Evolutionary conservation across 1,140 invertebrate genomes (phyloP), one percentile per base, ranked within the genome.

Genomic region (Drosophila grimshawi): DNA sequence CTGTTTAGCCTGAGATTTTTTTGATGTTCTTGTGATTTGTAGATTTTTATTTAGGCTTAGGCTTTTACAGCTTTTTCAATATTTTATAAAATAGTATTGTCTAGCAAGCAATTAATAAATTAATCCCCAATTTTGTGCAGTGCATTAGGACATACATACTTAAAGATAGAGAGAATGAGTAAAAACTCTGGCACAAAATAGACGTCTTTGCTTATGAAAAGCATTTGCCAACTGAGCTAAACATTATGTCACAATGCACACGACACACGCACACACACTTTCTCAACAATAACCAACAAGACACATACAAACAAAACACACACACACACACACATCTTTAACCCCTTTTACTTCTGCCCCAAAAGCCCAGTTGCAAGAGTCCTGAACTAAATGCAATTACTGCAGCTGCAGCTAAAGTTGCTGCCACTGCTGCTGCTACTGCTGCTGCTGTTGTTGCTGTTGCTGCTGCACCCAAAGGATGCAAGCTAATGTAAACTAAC

Each of bases 351-450:
- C 10, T 43, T 43, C n/a, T 43, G 74, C n/a, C 49, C 66, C 60
- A 49, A 63, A 73, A 69, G 46, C 35, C 79, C 67, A 65, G 49
- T 35, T 11, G 45, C 66, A 66, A 56, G 70, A 56, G 70, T 43
- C 62, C 68, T 57, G 53, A 86, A 82, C 76, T 73, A 80, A 88
- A 88, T 88, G 83, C 85, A 89, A 88, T 88, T 88, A 88, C 73
- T 66, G 61, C 64, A 73, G 46, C 71, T 75, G 43, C 51, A 60
- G 27, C 62, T 19, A 48, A 63, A 71, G 60, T 51, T 67, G 70
- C 53, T 56, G 6, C 39, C 8, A 10, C 29, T 53, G 32, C 5
- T 61, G 65, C 53, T 56, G 6, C 33, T 61, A 49, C 39, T 76
- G 68, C 33, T 19, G 60, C 43, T 67, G 70, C 53, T 56, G 6